Percentiles rank a stretch among this genome's conserved stretches.
Conservation (phyloP, 2,797 vertebrate species). For the Mus minutoides region DNA sequence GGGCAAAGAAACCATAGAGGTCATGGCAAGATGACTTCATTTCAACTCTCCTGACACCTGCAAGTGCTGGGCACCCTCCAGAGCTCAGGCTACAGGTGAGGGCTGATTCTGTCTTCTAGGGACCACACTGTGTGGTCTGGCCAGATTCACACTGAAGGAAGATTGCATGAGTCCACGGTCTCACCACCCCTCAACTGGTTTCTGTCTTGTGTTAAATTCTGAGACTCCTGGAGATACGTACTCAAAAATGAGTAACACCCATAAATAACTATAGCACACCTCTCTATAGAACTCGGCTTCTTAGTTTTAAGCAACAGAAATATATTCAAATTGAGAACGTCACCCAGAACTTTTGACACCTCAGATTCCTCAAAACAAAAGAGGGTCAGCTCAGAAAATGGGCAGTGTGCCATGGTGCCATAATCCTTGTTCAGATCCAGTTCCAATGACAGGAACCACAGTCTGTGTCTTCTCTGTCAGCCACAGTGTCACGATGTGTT, state of each 20-base stretch:
- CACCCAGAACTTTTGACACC: background rate
- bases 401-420: accelerated
- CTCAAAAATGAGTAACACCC: background rate
- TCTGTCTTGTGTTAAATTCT: background rate
- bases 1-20: background rate
- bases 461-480: background rate
- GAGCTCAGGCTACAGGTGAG: background rate
- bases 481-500: accelerated
- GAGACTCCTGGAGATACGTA: background rate
- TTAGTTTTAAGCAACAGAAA: background rate
- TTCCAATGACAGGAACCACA: background rate
- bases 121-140: background rate
- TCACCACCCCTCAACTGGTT: background rate
- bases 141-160: background rate
- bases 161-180: accelerated
- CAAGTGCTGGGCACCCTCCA: background rate
- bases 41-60: background rate
- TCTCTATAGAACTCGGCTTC: background rate
- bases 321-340: background rate
- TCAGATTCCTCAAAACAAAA: background rate
- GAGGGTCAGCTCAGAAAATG: background rate
- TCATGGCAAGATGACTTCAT: accelerated
- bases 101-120: background rate
- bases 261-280: background rate
- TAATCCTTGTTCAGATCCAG: background rate